A percentile compares a stretch with the other conserved stretches of the same genome.
phyloP scores from a whole-genome alignment of 92 coral and sea anemone species.

The Phenganax subtilis region DNA sequence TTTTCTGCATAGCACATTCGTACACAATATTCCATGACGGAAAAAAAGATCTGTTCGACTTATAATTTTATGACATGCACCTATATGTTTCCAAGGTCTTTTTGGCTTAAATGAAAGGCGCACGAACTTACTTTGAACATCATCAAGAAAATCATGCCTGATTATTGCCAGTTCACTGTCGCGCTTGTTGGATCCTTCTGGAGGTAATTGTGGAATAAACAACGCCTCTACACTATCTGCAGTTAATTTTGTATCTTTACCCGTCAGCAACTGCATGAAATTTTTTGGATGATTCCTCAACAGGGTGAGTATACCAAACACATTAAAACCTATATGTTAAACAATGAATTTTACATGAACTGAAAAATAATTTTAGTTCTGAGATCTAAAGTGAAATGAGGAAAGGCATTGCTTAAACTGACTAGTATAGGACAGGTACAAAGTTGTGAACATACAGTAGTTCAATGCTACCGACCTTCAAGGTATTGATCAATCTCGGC shows the following conservation, averaged over 20 bases:
- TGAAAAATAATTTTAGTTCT: too few relatives aligned
- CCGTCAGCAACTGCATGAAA: background rate
- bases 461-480: constrained; percentile 10
- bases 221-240: constrained; percentile 1
- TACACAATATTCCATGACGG: too few relatives aligned
- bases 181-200: constrained; percentile 17
- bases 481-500: constrained; percentile 20
- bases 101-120: too few relatives aligned
- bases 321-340: constrained; percentile 14
- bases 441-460: background rate
- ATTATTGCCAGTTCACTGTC: background rate
- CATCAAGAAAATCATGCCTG: constrained; percentile 21
- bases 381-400: background rate
- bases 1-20: too few relatives aligned
- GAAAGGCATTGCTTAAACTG: background rate
- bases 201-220: background rate
- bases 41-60: too few relatives aligned
- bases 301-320: constrained; percentile 10
- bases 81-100: too few relatives aligned
- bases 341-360: background rate
- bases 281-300: background rate
- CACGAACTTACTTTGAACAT: constrained; percentile 13
- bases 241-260: constrained; percentile 4
- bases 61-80: too few relatives aligned
- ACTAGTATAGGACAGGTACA: background rate